phyloP scores from a whole-genome alignment of 2,113 vertebrate genomes.

The Terrapene triunguis region DNA sequence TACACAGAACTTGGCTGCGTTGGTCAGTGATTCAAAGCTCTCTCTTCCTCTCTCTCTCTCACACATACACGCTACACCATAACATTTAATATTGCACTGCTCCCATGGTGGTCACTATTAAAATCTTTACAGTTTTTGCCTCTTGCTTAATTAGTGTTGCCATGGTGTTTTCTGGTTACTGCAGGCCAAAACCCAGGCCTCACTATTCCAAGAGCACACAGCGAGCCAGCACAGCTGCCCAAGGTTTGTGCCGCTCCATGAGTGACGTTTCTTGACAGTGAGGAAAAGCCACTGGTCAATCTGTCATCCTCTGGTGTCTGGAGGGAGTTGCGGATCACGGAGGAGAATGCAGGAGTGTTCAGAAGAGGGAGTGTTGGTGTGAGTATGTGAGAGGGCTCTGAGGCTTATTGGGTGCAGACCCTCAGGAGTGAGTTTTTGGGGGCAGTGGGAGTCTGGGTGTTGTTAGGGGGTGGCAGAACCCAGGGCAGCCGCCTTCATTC shows the following conservation, averaged over 20 bases:
- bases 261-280: neutral
- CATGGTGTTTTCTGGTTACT: neutral
- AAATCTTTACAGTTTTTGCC: neutral
- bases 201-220: fast-evolving
- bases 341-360: neutral
- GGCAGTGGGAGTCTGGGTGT: neutral
- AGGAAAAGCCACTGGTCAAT: neutral
- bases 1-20: neutral
- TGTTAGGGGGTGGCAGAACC: neutral
- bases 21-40: neutral
- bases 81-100: neutral
- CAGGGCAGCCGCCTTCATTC: neutral
- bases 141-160: neutral
- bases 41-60: neutral
- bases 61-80: neutral
- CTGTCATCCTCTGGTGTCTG: neutral
- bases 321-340: neutral
- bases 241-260: neutral
- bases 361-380: neutral
- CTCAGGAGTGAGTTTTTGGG: neutral
- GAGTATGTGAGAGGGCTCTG: neutral
- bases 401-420: neutral
- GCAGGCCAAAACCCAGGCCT: neutral
- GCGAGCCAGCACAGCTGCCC: neutral
- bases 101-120: neutral